These are phyloP conservation scores for Hippopotamus amphibius DNA, from an alignment of 2,113 vertebrate species.

Conservation along the genomic window DNA sequence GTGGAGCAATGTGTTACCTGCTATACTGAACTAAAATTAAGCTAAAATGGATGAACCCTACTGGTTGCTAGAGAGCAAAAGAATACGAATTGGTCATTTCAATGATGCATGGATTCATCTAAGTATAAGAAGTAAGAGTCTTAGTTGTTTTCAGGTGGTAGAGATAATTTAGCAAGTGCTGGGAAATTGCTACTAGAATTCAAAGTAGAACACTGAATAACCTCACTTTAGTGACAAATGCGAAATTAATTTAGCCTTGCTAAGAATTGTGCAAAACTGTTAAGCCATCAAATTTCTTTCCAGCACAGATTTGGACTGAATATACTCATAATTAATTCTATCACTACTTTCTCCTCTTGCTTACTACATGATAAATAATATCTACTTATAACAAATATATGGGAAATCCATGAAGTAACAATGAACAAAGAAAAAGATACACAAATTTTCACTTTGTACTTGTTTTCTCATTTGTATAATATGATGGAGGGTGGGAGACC, in stretches of 20 bases:
- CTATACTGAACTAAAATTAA: constrained; percentile 15
- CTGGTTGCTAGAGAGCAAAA: background rate
- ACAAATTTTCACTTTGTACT: background rate
- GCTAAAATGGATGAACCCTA: background rate
- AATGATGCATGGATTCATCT: background rate
- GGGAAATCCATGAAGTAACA: background rate
- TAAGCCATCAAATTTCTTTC: background rate
- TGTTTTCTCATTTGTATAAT: background rate
- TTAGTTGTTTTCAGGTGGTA: background rate
- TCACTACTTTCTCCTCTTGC: background rate
- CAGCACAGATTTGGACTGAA: background rate
- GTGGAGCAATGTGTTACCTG: background rate
- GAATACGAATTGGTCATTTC: background rate
- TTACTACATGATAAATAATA: background rate
- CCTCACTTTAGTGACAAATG: background rate
- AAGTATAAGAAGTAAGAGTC: background rate
- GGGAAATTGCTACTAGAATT: background rate
- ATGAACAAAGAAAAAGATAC: background rate
- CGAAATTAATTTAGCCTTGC: background rate
- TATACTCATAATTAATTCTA: background rate
- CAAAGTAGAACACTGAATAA: background rate
- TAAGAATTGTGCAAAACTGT: background rate
- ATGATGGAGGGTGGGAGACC: background rate
- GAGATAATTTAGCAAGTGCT: constrained; percentile 3
- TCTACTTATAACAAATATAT: background rate